Evolutionary conservation across 2,797 vertebrate species (phyloP).

Genomic region (Menidia menidia): DNA sequence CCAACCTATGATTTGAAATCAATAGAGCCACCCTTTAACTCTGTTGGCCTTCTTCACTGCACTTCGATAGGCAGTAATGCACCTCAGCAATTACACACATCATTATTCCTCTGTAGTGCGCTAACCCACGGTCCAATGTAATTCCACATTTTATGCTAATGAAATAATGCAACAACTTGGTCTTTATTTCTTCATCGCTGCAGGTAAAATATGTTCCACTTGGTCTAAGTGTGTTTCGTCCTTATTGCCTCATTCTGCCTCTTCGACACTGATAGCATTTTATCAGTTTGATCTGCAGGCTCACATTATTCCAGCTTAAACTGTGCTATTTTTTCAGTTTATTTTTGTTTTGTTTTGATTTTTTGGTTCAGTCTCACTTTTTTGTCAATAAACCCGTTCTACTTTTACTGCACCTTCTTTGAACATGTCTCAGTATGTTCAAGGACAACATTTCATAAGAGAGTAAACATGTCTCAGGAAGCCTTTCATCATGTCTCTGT

Average conservation of each 20-base stretch:
- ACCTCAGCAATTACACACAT: slow-evolving; percentile 1
- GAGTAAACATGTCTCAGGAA: slow-evolving; percentile 42
- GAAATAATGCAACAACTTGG: slow-evolving; percentile 27
- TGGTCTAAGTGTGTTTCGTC: slow-evolving; percentile 52
- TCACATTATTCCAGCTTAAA: slow-evolving; percentile 51
- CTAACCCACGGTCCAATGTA: neutral
- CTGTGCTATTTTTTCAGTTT: slow-evolving; percentile 57
- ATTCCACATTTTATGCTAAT: slow-evolving; percentile 19
- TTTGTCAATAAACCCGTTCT: slow-evolving; percentile 43
- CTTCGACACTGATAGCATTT: slow-evolving; percentile 41
- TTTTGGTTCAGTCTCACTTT: slow-evolving; percentile 14
- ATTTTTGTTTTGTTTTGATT: slow-evolving; percentile 3
- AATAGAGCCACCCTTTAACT: neutral
- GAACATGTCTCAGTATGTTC: slow-evolving; percentile 23
- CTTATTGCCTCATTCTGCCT: slow-evolving; percentile 59
- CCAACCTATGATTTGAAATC: neutral
- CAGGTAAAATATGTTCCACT: slow-evolving; percentile 59
- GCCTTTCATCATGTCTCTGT: slow-evolving; percentile 36
- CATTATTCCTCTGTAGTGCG: slow-evolving; percentile 2
- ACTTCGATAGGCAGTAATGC: neutral
- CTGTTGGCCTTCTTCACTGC: neutral
- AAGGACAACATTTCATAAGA: slow-evolving; percentile 52
- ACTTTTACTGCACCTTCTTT: slow-evolving; percentile 27
- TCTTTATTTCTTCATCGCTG: slow-evolving; percentile 40
- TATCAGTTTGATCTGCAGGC: slow-evolving; percentile 46